Evolutionary conservation across 2,888 invertebrate species (phyloP).

Genomic region (Agrochola lota): DNA sequence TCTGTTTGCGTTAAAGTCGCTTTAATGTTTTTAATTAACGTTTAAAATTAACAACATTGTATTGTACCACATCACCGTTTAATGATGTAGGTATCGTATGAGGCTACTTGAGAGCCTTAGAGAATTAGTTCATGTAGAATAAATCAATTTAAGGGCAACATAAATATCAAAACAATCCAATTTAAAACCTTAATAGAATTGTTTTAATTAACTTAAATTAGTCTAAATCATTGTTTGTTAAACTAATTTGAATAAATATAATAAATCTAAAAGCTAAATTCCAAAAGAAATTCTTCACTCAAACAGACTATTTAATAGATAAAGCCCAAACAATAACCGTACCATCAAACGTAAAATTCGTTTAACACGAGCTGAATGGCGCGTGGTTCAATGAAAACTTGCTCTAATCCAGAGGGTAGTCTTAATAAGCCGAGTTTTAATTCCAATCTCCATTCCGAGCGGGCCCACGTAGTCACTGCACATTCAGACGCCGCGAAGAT

Average conservation of each 20-base stretch:
- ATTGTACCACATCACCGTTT: not conserved
- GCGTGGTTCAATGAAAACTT: constrained; percentile 72
- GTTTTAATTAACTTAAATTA: too few relatives aligned
- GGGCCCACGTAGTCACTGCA: constrained; percentile 77
- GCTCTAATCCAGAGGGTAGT: constrained; percentile 77
- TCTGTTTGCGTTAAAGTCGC: constrained; percentile 33
- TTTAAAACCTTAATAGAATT: constrained; percentile 1
- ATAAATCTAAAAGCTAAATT: constrained; percentile 10
- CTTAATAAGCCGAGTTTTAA: constrained; percentile 85
- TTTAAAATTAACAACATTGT: constrained; percentile 10
- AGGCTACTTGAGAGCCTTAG: not conserved
- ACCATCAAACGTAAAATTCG: constrained; percentile 77
- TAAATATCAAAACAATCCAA: not conserved
- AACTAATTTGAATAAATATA: constrained; percentile 5
- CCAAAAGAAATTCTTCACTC: not conserved
- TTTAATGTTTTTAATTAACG: constrained; percentile 40
- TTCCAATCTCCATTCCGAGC: constrained; percentile 82
- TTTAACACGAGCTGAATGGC: constrained; percentile 72
- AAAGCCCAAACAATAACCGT: constrained; percentile 50
- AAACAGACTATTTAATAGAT: constrained; percentile 22
- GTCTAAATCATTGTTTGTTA: constrained; percentile 22
- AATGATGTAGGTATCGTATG: not conserved
- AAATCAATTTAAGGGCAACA: not conserved
- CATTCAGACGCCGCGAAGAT: constrained; percentile 79
- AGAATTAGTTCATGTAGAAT: not conserved